Conservation (phyloP, 2,888 invertebrate species). For the Apodemia zela region DNA sequence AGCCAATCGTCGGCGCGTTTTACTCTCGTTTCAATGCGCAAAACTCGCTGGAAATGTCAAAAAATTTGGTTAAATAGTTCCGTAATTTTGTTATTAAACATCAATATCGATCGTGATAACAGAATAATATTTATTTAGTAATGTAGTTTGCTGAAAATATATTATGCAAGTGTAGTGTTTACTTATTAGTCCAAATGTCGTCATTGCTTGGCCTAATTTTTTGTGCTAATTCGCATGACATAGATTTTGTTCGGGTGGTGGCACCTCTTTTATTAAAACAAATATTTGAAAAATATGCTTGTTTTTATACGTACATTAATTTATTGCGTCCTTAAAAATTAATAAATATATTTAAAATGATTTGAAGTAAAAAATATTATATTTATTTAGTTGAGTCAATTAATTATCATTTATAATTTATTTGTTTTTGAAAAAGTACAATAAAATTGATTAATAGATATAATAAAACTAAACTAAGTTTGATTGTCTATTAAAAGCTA, state of each 20-base stretch:
- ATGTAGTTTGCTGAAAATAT: background rate
- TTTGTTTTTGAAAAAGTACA: too few relatives aligned
- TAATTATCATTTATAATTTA: too few relatives aligned
- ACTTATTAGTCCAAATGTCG: conserved; percentile 19
- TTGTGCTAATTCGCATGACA: conserved; percentile 32
- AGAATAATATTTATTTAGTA: background rate
- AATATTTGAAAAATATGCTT: background rate
- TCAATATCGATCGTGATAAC: background rate
- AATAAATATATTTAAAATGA: background rate
- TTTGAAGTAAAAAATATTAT: background rate
- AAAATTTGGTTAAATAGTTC: conserved; percentile 26
- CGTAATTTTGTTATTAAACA: conserved; percentile 6
- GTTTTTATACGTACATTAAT: background rate
- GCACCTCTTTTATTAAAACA: conserved; percentile 18
- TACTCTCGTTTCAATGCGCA: conserved; percentile 64
- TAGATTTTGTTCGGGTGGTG: conserved; percentile 28
- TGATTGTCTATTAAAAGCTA: background rate
- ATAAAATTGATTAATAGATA: background rate
- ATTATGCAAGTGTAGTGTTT: background rate
- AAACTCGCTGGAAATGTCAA: conserved; percentile 47
- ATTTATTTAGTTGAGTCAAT: background rate
- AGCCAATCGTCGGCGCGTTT: conserved; percentile 47
- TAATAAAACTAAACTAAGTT: background rate
- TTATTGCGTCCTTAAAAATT: background rate
- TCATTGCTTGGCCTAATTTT: conserved; percentile 34